Percentiles rank a stretch among this genome's conserved stretches.
phyloP scores from a whole-genome alignment of 92 coral and sea anemone species.

The Pocillopora meandrina region DNA sequence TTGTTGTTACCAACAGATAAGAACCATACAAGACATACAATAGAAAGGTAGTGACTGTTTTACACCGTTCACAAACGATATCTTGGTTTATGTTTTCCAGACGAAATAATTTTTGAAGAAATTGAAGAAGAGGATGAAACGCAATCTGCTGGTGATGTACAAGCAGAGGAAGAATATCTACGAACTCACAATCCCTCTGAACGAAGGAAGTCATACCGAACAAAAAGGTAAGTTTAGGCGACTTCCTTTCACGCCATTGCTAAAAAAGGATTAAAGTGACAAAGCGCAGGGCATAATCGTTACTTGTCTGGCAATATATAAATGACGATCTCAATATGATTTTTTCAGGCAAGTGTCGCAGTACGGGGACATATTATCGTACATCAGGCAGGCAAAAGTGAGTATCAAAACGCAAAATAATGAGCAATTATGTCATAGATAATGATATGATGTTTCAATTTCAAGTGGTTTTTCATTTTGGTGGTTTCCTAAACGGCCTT shows the following conservation, averaged over 20 bases:
- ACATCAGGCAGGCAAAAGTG: conserved; percentile 64
- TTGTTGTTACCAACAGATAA: no score
- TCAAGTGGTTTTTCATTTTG: no score
- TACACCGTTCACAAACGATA: no score
- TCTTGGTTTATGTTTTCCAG: not conserved
- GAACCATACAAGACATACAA: no score
- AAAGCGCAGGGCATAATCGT: no score
- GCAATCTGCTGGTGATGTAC: not conserved
- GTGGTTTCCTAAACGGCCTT: no score
- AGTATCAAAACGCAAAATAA: not conserved
- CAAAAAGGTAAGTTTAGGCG: conserved; percentile 20
- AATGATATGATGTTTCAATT: no score
- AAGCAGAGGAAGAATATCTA: not conserved
- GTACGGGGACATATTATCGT: conserved; percentile 51
- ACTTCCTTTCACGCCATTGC: not conserved
- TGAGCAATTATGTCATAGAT: not conserved
- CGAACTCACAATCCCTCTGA: not conserved
- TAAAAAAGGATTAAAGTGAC: no score
- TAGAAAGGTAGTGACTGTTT: no score
- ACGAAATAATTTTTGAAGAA: conserved; percentile 6
- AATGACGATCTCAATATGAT: not conserved
- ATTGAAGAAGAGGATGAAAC: no score
- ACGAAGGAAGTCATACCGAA: conserved; percentile 23
- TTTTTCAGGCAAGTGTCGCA: conserved; percentile 45
- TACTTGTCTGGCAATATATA: not conserved